A percentile compares a stretch with the other conserved stretches of the same genome.
Conservation (phyloP, 1,140 invertebrate genomes). For the Sarcophaga peregrina region DNA sequence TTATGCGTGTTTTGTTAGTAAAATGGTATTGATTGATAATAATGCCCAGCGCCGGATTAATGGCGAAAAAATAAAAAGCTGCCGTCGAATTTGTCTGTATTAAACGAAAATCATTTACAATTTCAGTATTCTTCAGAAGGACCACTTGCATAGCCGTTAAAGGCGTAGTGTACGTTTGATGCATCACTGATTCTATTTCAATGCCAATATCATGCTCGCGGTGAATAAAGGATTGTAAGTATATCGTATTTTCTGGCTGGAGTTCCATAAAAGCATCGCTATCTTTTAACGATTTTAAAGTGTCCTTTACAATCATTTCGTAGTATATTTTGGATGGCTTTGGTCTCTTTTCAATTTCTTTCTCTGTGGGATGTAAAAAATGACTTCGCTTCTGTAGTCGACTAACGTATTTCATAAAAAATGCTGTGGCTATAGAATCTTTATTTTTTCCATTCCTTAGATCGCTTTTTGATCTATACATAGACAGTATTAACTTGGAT, state of each 20-base stretch:
- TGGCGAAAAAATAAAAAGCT: background rate
- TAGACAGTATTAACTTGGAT: background rate
- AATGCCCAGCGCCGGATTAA: background rate
- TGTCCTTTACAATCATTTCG: background rate
- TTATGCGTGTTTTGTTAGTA: background rate
- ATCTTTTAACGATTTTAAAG: background rate
- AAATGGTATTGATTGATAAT: conserved; percentile 23
- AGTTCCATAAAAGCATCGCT: too few species aligned
- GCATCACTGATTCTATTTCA: background rate
- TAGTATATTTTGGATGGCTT: background rate
- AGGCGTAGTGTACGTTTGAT: background rate
- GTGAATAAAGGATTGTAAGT: background rate
- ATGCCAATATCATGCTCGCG: too few species aligned
- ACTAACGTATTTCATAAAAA: background rate
- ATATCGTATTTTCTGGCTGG: background rate
- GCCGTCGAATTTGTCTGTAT: background rate
- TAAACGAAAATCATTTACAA: background rate
- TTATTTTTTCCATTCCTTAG: background rate
- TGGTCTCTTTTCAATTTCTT: background rate
- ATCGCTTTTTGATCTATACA: background rate
- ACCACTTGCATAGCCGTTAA: background rate
- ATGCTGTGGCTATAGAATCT: too few species aligned
- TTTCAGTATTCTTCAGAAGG: background rate
- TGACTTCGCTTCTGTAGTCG: background rate
- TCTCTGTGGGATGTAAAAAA: background rate